Evolutionary conservation across 2,888 invertebrate genomes (phyloP).

Genomic region (Hirtodrosophila trivittata): DNA sequence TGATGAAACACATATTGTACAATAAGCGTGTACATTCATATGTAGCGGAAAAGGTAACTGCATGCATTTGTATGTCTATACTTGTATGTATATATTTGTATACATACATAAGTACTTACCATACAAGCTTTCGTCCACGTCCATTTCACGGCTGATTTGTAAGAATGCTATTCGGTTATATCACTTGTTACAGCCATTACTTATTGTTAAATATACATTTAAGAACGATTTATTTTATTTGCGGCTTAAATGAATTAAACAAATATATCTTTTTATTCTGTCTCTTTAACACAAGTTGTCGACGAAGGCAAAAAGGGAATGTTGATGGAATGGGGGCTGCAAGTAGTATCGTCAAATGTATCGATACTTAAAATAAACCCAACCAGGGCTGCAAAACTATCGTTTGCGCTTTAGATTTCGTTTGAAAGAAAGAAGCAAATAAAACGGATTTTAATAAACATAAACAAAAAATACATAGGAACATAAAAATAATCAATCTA

Average conservation of each 20-base stretch:
- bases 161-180: conserved; percentile 8
- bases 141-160: conserved; percentile 40
- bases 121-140: conserved; percentile 59
- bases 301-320: conserved; percentile 58
- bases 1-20: background rate
- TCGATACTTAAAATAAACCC: conserved; percentile 14
- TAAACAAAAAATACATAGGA: too few relatives aligned
- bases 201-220: background rate
- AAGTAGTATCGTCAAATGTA: conserved; percentile 13
- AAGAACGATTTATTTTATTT: background rate
- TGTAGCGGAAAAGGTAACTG: background rate
- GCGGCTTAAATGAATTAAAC: background rate
- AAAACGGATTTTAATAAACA: too few relatives aligned
- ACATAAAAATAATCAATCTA: too few relatives aligned
- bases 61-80: background rate
- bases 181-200: conserved; percentile 22
- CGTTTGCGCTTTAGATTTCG: too few relatives aligned
- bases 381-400: background rate
- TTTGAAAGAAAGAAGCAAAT: too few relatives aligned
- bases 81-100: conserved; percentile 1
- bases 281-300: conserved; percentile 42
- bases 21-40: background rate
- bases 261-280: background rate
- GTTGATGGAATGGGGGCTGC: conserved; percentile 17
- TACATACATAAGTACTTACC: conserved; percentile 40